Evolutionary conservation across 2,888 invertebrate genomes (phyloP), one percentile per base, ranked within the genome.

Genomic region (Megamerina dolium): DNA sequence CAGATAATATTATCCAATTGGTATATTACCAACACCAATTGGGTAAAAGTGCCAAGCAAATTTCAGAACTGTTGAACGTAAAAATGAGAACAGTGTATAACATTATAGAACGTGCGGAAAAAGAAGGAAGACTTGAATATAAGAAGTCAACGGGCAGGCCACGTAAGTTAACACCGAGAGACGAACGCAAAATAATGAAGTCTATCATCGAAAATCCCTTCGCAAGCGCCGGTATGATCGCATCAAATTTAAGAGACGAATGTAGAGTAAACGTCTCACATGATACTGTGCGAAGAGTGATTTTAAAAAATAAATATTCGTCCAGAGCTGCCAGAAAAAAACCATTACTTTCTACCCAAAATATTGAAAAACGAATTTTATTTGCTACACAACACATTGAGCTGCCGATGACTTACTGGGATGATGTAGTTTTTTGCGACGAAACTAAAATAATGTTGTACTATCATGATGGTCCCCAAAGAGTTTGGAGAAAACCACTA

Each of bases 371-470:
- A 19, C 16, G 29, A 10, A 13, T 38, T n/a, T 14, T 19, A 16
- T 29, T 38, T 29, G 37, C 37, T 38, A 19, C 17, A 6, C 16
- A 27, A 43, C 38, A 18, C 38, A 38, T 38, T 38, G 23, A 19
- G 4, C 38, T 19, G 5, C 21, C 39, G 19, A 29, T 30, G 6
- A 19, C 27, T 12, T 39, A 39, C 29, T 39, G 39, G 39, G 26
- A 45, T 12, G 41, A 50, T 18, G 32, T 46, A 27, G 43, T 49
- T 37, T 49, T 49, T 31, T 48, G 42, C 31, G 46, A 47, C 16
- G 47, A 50, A 21, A 43, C 49, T 1, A 48, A 52, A 44, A 46
- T 48, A 3, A 50, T 52, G 43, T 32, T 50, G 17, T 48, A 49
- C 34, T 47, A 47, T 31, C 41, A 52, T 23, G 47, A 50, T 31